phyloP scores from a whole-genome alignment of 2,888 invertebrate genomes.

The Cistogaster globosa region DNA sequence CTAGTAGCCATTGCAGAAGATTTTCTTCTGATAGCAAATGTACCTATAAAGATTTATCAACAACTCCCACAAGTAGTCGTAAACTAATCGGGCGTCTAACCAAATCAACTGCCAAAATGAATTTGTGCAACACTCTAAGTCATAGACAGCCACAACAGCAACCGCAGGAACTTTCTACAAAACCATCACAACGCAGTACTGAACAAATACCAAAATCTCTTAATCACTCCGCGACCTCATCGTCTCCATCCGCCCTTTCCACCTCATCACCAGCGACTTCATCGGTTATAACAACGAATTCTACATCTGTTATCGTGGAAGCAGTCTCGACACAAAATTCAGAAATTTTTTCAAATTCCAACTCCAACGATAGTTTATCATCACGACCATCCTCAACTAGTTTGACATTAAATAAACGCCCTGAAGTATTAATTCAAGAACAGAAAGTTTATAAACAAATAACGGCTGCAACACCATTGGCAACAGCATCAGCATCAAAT shows the following conservation, averaged over 20 bases:
- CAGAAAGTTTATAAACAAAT: slow-evolving; percentile 56
- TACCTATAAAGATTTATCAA: slow-evolving; percentile 80
- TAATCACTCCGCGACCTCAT: slow-evolving; percentile 57
- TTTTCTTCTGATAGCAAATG: slow-evolving; percentile 82
- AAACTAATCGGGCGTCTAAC: slow-evolving; percentile 80
- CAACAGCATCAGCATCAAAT: slow-evolving; percentile 72
- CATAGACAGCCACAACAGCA: slow-evolving; percentile 72
- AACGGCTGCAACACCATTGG: slow-evolving; percentile 57
- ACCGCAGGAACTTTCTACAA: slow-evolving; percentile 53
- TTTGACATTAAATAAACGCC: slow-evolving; percentile 69
- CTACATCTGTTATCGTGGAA: slow-evolving; percentile 75
- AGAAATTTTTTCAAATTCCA: slow-evolving; percentile 79
- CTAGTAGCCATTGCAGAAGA: slow-evolving; percentile 75
- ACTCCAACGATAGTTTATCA: slow-evolving; percentile 80
- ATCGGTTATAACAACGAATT: slow-evolving; percentile 29
- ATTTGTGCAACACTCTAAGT: slow-evolving; percentile 80
- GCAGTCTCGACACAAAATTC: slow-evolving; percentile 64
- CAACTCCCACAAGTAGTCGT: slow-evolving; percentile 83
- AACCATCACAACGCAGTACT: slow-evolving; percentile 58
- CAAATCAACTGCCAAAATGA: slow-evolving; percentile 83
- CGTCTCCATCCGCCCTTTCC: slow-evolving; percentile 53
- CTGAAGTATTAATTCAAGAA: slow-evolving; percentile 61
- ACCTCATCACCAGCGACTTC: slow-evolving; percentile 33
- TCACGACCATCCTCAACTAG: slow-evolving; percentile 74
- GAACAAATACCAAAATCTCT: slow-evolving; percentile 60